Evolutionary conservation across 2,888 invertebrate species (phyloP), one percentile per base, ranked within the genome.

Genomic region (Tholera decimalis): DNA sequence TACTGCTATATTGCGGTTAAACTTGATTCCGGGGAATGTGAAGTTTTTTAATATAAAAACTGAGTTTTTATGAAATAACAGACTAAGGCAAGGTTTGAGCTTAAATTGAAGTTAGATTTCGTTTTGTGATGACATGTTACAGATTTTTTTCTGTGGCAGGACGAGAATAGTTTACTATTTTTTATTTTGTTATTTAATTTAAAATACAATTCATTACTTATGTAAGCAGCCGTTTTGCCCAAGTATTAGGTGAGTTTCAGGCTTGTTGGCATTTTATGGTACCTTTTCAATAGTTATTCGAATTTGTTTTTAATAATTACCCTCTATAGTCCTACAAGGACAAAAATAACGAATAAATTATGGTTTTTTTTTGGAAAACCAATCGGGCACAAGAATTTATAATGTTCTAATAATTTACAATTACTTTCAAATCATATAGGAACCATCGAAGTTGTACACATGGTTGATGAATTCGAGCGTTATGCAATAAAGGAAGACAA

Each of bases 201-300:
- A 26, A 53, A 71, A 76, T 62, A 56, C 72, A n/a, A 44, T 70
- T 51, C 24, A 41, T 77, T 62, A 62, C 51, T 70, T 49, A 64
- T 44, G 50, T 71, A 47, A 53, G 46, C 22, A 47, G 39, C 39
- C 56, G 37, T 62, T 62, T 77, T 55, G 26, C 39, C 41, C 35
- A 26, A 55, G 39, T 54, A 49, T 46, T 37, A 18, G 2, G 8
- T 8, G 9, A n/a, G 43, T 26, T 37, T 44, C 20, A 3, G 15
- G 30, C 22, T 49, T 43, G 15, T 43, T 62, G n/a, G 20, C 33
- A 35, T 26, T 55, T 46, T 41, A 46, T 28, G 46, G 22, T 22
- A 75, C 37, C 18, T 54, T 54, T 54, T 47, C 37, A 68, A 63
- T 44, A 11, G 18, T 8, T 47, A 20, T 47, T 47, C 6, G 28